Percentiles rank a stretch among this genome's conserved stretches.
Conservation (phyloP, 2,888 invertebrate species). For the Apamea monoglypha region DNA sequence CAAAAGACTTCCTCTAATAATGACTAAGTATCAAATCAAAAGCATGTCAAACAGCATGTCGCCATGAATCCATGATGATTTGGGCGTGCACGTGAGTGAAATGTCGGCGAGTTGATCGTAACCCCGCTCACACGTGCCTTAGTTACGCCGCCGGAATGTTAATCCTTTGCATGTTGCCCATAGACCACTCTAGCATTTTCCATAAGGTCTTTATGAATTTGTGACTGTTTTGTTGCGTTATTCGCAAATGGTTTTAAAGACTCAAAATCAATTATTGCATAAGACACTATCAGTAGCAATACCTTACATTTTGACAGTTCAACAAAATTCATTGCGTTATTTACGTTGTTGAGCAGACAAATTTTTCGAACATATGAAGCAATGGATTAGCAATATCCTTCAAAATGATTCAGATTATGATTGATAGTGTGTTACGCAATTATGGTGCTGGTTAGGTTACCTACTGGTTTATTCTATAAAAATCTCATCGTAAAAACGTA, state of each 20-base stretch:
- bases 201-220: conserved; percentile 19
- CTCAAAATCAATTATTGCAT: not conserved
- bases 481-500: not conserved
- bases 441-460: not conserved
- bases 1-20: conserved; percentile 38
- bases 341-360: too few species aligned
- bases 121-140: conserved; percentile 74
- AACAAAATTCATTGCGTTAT: too few species aligned
- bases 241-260: not conserved
- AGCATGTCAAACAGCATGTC: conserved; percentile 52
- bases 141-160: conserved; percentile 76
- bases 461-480: not conserved
- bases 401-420: too few species aligned
- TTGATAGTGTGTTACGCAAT: too few species aligned
- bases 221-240: conserved; percentile 5
- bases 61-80: conserved; percentile 61
- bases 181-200: conserved; percentile 33
- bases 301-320: too few species aligned
- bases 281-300: too few species aligned
- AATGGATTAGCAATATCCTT: too few species aligned
- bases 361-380: too few species aligned
- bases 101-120: conserved; percentile 68
- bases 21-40: conserved; percentile 50
- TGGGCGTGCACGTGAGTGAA: conserved; percentile 63
- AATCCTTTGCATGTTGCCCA: conserved; percentile 53